Evolutionary conservation across 2,797 vertebrate genomes (phyloP), one percentile per base, ranked within the genome.

Genomic region (Phataginus tricuspis): DNA sequence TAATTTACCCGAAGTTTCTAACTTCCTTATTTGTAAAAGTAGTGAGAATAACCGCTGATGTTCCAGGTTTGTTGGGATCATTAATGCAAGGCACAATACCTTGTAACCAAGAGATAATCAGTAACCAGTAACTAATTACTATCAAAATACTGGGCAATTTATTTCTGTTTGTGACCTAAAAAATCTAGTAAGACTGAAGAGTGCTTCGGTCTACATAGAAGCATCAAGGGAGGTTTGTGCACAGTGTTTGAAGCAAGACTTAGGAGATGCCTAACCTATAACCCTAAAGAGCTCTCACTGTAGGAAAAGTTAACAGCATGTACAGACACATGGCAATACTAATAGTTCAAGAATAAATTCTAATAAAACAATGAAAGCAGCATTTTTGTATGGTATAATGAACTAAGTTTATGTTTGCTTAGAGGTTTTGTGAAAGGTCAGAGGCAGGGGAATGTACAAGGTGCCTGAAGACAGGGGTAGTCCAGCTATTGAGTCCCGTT

Each of bases 121-220:
- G 83, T 92, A 75, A 86, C 4, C 23, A 64, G 42, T 0, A 92
- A 21, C 12, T 55, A 83, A 83, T 55, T 29, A 74, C 37, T 77
- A 88, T 39, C 45, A 88, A 91, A 84, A 63, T 63, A 91, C 31
- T 86, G 59, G 53, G 31, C n/a, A 88, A 82, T 61, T 84, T 55
- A 39, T 72, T 90, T 82, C 51, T 85, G 18, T 75, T 57, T 84
- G 27, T 84, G 68, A 77, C 21, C 7, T 14, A 71, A 94, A 86
- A 29, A 90, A n/a, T 23, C 72, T 86, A 89, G 37, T 5, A 45
- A 16, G 53, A 83, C 21, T 84, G 63, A 49, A 34, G 31, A 91
- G 21, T 15, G 29, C 21, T 53, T 77, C 49, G 34, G 61, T 78
- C 6, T n/a, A 88, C n/a, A 71, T 0, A 45, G 15, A 89, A 83